phyloP scores from a whole-genome alignment of 2,888 invertebrate genomes.

The Synergus itoensis region DNA sequence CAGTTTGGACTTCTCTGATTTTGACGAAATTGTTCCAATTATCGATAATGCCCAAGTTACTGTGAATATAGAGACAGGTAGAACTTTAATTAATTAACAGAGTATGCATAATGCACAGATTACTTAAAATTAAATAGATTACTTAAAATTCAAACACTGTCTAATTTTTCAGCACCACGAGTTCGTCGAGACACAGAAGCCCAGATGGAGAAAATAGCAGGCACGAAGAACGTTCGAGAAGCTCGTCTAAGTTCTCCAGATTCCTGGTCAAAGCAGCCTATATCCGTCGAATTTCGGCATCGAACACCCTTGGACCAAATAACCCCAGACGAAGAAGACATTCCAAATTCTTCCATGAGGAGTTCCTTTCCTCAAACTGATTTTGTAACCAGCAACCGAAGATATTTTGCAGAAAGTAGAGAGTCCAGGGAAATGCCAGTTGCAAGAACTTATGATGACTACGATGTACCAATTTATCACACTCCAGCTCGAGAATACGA shows the following conservation, averaged over 20 bases:
- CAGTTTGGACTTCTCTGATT: background rate
- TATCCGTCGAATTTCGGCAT: slow-evolving; percentile 70
- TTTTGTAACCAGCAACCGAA: slow-evolving; percentile 71
- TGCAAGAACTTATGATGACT: slow-evolving; percentile 64
- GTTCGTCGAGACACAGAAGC: slow-evolving; percentile 60
- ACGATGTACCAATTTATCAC: slow-evolving; percentile 57
- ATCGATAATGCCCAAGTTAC: background rate
- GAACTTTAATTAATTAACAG: background rate
- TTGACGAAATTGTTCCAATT: slow-evolving; percentile 14
- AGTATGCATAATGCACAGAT: background rate
- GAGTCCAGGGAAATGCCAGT: slow-evolving; percentile 69
- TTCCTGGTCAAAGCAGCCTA: slow-evolving; percentile 71
- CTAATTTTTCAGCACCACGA: slow-evolving; percentile 43
- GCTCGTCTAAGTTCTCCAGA: slow-evolving; percentile 68
- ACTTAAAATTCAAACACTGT: background rate
- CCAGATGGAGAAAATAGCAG: slow-evolving; percentile 68
- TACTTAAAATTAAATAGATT: background rate
- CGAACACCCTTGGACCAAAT: slow-evolving; percentile 63
- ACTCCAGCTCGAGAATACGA: slow-evolving; percentile 60
- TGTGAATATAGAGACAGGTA: background rate
- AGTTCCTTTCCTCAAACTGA: slow-evolving; percentile 68
- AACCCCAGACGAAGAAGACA: slow-evolving; percentile 56
- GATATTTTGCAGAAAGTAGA: slow-evolving; percentile 65
- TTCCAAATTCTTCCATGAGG: slow-evolving; percentile 51
- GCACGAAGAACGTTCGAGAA: slow-evolving; percentile 65